A percentile compares a stretch with the other conserved stretches of the same genome.
phyloP scores from a whole-genome alignment of 2,113 vertebrate genomes.

The Neolamprologus caudopunctatus region DNA sequence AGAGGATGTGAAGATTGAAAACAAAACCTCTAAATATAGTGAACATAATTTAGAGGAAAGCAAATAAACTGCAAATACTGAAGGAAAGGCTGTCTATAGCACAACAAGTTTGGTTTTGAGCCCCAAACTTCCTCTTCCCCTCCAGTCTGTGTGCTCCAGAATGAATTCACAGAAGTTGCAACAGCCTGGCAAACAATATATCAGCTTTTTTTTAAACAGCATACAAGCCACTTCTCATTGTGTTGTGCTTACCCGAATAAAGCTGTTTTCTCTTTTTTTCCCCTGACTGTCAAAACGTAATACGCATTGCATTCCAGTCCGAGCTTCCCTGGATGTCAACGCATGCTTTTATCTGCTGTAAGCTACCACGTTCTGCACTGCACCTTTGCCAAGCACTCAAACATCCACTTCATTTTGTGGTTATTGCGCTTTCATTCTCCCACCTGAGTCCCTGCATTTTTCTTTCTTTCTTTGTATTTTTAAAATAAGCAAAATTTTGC shows the following conservation, averaged over 20 bases:
- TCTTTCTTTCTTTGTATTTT: neutral
- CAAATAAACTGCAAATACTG: neutral
- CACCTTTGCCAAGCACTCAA: neutral
- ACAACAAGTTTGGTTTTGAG: neutral
- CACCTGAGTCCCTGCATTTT: neutral
- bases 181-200: neutral
- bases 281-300: neutral
- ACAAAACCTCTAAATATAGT: neutral
- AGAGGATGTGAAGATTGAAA: neutral
- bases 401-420: neutral
- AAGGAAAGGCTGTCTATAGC: neutral
- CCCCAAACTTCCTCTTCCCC: neutral
- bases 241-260: neutral
- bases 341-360: neutral
- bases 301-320: neutral
- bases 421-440: neutral
- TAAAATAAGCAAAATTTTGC: neutral
- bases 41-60: neutral
- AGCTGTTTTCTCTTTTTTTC: neutral
- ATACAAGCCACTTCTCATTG: neutral
- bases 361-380: neutral
- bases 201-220: neutral
- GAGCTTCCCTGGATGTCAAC: neutral
- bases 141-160: neutral
- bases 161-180: neutral